These are phyloP conservation scores for Latrodectus geometricus DNA, from an alignment of 1,140 invertebrate genomes.

Conservation along the genomic window DNA sequence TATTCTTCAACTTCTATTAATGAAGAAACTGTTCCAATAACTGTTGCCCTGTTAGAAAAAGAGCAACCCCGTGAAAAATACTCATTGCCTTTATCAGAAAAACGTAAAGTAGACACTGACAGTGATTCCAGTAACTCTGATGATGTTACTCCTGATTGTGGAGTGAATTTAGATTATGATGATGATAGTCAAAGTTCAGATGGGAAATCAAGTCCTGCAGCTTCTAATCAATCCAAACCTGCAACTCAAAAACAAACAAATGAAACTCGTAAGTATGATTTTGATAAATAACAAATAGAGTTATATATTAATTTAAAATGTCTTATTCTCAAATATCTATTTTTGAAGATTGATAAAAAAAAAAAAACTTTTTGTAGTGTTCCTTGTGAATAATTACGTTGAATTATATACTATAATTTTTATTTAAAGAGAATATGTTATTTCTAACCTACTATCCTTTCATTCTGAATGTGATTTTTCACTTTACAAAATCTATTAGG, in stretches of 20 bases:
- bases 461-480: too few species aligned
- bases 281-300: too few species aligned
- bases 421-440: too few species aligned
- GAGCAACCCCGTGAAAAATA: not conserved
- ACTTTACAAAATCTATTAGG: too few species aligned
- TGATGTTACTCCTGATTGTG: conserved; percentile 12
- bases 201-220: not conserved
- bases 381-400: too few species aligned
- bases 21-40: conserved; percentile 11
- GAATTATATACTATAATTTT: too few species aligned
- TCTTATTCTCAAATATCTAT: too few species aligned
- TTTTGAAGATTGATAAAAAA: too few species aligned
- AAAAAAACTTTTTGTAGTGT: too few species aligned
- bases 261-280: not conserved
- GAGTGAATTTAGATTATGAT: not conserved
- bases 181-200: conserved; percentile 19
- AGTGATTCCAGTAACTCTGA: conserved; percentile 7
- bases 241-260: not conserved
- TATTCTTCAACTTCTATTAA: conserved; percentile 59
- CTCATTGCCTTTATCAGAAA: not conserved
- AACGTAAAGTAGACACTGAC: not conserved
- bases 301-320: too few species aligned
- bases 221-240: not conserved
- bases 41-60: conserved; percentile 20
- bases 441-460: too few species aligned